These are phyloP conservation scores for Virgularia gustaviana DNA, from an alignment of 92 coral and sea anemone species.

Conservation along the genomic window DNA sequence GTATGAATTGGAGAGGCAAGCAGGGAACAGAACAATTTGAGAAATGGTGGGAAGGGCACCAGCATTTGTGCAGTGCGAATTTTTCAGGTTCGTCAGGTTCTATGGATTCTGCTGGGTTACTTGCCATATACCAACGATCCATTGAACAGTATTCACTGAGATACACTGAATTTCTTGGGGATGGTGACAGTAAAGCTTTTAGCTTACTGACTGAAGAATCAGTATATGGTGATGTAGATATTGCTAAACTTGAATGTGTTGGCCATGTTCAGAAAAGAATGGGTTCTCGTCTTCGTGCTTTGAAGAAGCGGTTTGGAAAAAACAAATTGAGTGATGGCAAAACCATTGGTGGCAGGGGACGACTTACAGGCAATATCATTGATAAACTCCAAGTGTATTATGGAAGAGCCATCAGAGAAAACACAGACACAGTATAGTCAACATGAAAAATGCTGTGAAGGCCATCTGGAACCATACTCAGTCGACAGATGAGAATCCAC, in stretches of 20 bases:
- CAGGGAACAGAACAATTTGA: slow-evolving; percentile 38
- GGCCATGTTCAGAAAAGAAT: slow-evolving; percentile 56
- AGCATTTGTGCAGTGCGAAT: slow-evolving; percentile 42
- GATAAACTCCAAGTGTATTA: slow-evolving; percentile 54
- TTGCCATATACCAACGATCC: slow-evolving; percentile 46
- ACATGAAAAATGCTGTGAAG: slow-evolving; percentile 48
- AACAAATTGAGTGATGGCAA: slow-evolving; percentile 52
- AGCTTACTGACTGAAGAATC: slow-evolving; percentile 30
- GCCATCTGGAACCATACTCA: slow-evolving; percentile 57
- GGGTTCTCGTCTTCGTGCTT: slow-evolving; percentile 55
- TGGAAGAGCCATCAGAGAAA: slow-evolving; percentile 53
- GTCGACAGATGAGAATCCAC: slow-evolving; percentile 43
- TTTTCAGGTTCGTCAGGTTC: slow-evolving; percentile 48
- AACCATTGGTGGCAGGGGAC: slow-evolving; percentile 47
- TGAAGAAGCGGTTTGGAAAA: slow-evolving; percentile 47
- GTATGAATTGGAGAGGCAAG: slow-evolving; percentile 38
- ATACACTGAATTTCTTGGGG: slow-evolving; percentile 52
- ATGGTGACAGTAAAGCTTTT: slow-evolving; percentile 53
- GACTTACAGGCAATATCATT: slow-evolving; percentile 41
- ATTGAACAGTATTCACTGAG: slow-evolving; percentile 34
- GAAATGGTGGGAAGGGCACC: slow-evolving; percentile 58
- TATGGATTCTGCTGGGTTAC: slow-evolving; percentile 51
- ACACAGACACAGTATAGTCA: slow-evolving; percentile 36
- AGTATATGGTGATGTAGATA: slow-evolving; percentile 42
- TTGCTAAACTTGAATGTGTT: slow-evolving; percentile 49